These are phyloP conservation scores for Cheilinus undulatus DNA, from an alignment of 2,113 vertebrate genomes.

Conservation along the genomic window DNA sequence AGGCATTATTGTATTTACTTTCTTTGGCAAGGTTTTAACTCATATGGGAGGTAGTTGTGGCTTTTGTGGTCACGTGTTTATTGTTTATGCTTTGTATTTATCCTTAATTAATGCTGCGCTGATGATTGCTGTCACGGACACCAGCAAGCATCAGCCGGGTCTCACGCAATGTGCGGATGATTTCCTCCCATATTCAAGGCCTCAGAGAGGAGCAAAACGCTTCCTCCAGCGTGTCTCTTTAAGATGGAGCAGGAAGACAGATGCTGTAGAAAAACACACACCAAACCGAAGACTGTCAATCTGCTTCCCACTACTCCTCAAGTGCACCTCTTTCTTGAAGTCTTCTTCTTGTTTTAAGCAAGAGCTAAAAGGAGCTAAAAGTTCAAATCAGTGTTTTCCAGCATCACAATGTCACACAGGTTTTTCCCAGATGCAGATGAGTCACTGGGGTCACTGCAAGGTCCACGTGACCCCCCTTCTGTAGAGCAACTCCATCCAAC, in stretches of 20 bases:
- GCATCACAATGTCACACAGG: constrained; percentile 39
- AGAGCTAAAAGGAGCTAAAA: constrained; percentile 43
- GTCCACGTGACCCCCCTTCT: constrained; percentile 46
- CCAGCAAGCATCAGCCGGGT: constrained; percentile 62
- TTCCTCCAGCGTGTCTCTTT: constrained; percentile 63
- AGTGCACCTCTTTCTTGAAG: constrained; percentile 44
- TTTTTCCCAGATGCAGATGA: constrained; percentile 56
- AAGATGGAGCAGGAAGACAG: constrained; percentile 71
- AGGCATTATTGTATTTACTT: constrained; percentile 82
- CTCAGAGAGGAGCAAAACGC: constrained; percentile 53
- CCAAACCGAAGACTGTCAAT: constrained; percentile 72
- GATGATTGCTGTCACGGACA: constrained; percentile 80
- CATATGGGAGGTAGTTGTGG: constrained; percentile 73
- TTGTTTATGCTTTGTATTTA: constrained; percentile 84
- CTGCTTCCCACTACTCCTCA: constrained; percentile 44
- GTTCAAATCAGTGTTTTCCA: constrained; percentile 28
- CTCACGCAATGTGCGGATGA: constrained; percentile 79
- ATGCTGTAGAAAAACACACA: constrained; percentile 75
- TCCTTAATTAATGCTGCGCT: constrained; percentile 83
- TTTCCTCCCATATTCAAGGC: constrained; percentile 71
- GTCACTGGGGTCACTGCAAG: constrained; percentile 58
- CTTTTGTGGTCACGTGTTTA: constrained; percentile 82
- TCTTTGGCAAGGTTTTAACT: constrained; percentile 72
- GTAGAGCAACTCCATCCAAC: constrained; percentile 39
- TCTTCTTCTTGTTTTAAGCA: constrained; percentile 36